phyloP scores from a whole-genome alignment of 2,888 invertebrate genomes.

The Caradrina kadenii region DNA sequence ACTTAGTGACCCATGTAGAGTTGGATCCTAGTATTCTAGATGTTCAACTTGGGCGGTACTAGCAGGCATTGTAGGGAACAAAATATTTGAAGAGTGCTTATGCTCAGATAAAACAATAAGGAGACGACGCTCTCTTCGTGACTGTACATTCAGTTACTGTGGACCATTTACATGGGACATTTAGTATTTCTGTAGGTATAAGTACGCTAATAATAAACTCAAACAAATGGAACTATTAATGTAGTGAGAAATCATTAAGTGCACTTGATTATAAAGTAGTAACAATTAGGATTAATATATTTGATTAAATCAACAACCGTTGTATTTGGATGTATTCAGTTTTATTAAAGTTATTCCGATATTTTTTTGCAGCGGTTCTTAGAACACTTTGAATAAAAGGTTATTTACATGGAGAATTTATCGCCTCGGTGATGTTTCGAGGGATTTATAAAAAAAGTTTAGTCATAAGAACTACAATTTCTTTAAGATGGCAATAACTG shows the following conservation, averaged over 20 bases:
- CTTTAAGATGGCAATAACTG: neutral
- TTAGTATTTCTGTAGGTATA: conserved; percentile 65
- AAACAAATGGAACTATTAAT: conserved; percentile 75
- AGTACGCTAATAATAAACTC: conserved; percentile 69
- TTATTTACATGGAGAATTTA: conserved; percentile 17
- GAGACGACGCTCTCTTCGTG: conserved; percentile 32
- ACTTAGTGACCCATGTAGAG: conserved; percentile 63
- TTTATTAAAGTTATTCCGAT: conserved; percentile 45
- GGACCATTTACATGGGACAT: conserved; percentile 67
- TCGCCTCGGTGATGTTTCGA: neutral
- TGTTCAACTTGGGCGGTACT: conserved; percentile 36
- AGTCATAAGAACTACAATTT: too few relatives aligned
- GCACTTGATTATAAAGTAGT: conserved; percentile 85
- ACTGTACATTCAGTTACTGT: conserved; percentile 36
- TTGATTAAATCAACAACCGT: conserved; percentile 70
- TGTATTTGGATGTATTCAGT: conserved; percentile 77
- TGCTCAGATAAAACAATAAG: conserved; percentile 35
- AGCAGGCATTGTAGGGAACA: conserved; percentile 48
- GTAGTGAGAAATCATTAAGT: conserved; percentile 88
- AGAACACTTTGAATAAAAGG: conserved; percentile 28
- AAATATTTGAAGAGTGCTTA: conserved; percentile 39
- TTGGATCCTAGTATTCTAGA: conserved; percentile 42
- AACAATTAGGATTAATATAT: conserved; percentile 69
- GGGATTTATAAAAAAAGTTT: too few relatives aligned
- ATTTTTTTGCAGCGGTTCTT: conserved; percentile 31